Evolutionary conservation across 2,113 vertebrate genomes (phyloP).

Genomic region (Odontesthes bonariensis): DNA sequence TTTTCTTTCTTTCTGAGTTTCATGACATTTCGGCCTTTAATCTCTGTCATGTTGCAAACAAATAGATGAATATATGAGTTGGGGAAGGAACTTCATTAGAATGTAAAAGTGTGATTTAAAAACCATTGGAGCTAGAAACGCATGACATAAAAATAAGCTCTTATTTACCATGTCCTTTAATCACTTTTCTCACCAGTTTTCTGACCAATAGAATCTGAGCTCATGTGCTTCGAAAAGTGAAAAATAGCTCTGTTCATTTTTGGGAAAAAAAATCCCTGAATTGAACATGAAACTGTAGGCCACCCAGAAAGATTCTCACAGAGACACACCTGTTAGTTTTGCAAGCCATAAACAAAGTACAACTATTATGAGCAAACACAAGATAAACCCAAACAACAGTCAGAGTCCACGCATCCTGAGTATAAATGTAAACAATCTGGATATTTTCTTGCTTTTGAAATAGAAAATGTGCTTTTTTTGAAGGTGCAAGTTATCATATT

Average conservation of each 20-base stretch:
- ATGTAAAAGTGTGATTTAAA: not conserved
- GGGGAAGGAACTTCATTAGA: not conserved
- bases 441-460: not conserved
- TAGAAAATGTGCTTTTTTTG: not conserved
- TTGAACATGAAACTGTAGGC: not conserved
- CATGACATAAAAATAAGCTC: not conserved
- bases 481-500: not conserved
- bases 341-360: not conserved
- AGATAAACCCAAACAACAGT: not conserved
- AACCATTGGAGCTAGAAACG: not conserved
- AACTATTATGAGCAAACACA: not conserved
- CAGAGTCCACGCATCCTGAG: not conserved
- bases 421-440: not conserved
- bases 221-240: not conserved
- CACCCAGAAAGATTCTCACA: not conserved
- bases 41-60: too few species aligned
- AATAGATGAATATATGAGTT: too few species aligned
- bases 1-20: too few species aligned
- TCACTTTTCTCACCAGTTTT: conserved; percentile 1
- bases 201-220: not conserved
- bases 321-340: conserved; percentile 4
- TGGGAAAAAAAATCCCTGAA: not conserved
- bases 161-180: not conserved
- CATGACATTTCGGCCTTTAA: too few species aligned
- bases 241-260: not conserved